Evolutionary conservation across 2,797 vertebrate species (phyloP).

Genomic region (Coregonus sp.): DNA sequence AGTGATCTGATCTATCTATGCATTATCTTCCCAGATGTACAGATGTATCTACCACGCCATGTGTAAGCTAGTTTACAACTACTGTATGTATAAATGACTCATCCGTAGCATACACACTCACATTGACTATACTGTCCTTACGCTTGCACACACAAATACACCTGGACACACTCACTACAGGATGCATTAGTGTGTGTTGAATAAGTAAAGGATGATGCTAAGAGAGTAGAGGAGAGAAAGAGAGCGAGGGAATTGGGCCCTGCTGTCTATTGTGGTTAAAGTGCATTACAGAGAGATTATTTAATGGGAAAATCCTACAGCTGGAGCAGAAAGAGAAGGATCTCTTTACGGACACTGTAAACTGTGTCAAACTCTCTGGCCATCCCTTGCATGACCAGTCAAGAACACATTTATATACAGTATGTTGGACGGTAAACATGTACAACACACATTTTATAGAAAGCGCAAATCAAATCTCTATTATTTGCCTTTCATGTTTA

Average conservation of each 20-base stretch:
- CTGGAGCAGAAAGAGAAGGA: neutral
- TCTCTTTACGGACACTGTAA: neutral
- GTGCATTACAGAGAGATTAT: conserved; percentile 30
- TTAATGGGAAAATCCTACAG: conserved; percentile 12
- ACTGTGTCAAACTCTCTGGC: neutral
- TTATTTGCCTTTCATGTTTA: neutral
- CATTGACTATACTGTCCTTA: too few species aligned
- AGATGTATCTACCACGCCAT: too few species aligned
- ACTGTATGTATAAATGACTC: too few species aligned
- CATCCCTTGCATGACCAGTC: neutral
- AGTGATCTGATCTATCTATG: too few species aligned
- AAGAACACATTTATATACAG: neutral
- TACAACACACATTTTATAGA: neutral
- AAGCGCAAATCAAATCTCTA: neutral
- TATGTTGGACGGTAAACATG: neutral
- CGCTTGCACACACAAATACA: too few species aligned
- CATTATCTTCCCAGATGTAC: too few species aligned
- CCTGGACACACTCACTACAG: too few species aligned
- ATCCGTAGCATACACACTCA: too few species aligned
- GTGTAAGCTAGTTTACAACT: too few species aligned
- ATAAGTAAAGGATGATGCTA: too few species aligned
- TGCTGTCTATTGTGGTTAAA: neutral
- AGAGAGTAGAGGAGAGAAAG: neutral
- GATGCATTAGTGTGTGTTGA: too few species aligned
- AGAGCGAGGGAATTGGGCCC: neutral